Conservation (phyloP, 2,888 invertebrate species). For the Dryobota labecula region DNA sequence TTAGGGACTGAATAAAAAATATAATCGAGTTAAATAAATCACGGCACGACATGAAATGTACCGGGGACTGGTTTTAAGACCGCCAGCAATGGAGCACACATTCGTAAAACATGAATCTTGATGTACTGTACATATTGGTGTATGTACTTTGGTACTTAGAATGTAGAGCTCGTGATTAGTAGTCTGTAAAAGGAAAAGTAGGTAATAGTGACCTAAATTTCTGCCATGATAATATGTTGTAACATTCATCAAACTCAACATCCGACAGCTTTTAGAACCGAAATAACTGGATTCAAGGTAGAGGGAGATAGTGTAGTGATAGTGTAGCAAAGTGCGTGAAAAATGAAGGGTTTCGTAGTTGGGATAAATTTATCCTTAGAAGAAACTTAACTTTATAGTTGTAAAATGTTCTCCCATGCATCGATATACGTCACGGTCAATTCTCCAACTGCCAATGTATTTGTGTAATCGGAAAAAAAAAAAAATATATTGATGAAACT, state of each 20-base stretch:
- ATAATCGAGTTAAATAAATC: slow-evolving; percentile 71
- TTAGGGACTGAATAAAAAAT: slow-evolving; percentile 62
- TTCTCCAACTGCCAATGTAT: no score
- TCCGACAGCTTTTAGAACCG: neutral
- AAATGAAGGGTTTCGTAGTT: no score
- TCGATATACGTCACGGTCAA: no score
- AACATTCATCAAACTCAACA: neutral
- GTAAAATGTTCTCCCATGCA: no score
- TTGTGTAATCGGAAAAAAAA: no score
- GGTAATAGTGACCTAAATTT: neutral
- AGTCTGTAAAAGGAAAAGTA: neutral
- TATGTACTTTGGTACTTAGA: slow-evolving; percentile 25
- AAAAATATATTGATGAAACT: no score
- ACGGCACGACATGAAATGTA: slow-evolving; percentile 70
- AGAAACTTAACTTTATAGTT: no score
- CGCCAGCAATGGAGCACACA: slow-evolving; percentile 62
- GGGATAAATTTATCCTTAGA: no score
- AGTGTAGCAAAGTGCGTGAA: no score
- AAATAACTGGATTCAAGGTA: neutral
- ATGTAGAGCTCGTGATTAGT: neutral
- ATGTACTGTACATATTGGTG: slow-evolving; percentile 12
- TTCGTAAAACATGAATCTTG: slow-evolving; percentile 66
- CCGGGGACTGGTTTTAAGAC: slow-evolving; percentile 69
- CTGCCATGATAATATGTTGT: neutral
- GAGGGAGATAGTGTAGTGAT: no score